Evolutionary conservation across 2,888 invertebrate genomes (phyloP).

Genomic region (Ernsta delagoae): DNA sequence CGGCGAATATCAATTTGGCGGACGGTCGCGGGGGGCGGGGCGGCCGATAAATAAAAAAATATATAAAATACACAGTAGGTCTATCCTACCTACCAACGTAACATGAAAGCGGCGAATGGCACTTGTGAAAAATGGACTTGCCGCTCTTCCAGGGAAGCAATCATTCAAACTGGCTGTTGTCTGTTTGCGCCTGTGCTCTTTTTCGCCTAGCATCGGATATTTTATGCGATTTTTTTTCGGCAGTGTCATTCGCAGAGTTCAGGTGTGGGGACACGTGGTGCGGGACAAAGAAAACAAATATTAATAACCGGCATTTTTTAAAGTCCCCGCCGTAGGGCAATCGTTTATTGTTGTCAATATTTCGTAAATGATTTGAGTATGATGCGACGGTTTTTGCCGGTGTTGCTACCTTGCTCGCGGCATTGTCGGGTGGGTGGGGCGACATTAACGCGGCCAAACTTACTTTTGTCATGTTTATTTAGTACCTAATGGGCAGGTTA

Average conservation of each 20-base stretch:
- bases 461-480: constrained; percentile 76
- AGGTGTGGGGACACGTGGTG: constrained; percentile 83
- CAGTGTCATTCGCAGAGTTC: constrained; percentile 81
- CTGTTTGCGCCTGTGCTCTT: constrained; percentile 83
- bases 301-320: constrained; percentile 84
- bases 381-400: constrained; percentile 74
- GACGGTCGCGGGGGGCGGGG: constrained; percentile 57
- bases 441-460: constrained; percentile 63
- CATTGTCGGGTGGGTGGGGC: constrained; percentile 71
- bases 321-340: constrained; percentile 66
- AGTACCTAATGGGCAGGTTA: constrained; percentile 79
- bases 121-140: constrained; percentile 85
- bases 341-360: constrained; percentile 83
- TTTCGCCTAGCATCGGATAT: constrained; percentile 71
- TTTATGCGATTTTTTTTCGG: constrained; percentile 75
- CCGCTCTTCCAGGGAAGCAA: constrained; percentile 84
- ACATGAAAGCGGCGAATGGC: constrained; percentile 83
- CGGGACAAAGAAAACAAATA: constrained; percentile 81
- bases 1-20: constrained; percentile 80
- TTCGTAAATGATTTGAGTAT: constrained; percentile 83
- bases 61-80: constrained; percentile 68
- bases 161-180: constrained; percentile 84
- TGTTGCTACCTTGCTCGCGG: constrained; percentile 58
- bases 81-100: constrained; percentile 53
- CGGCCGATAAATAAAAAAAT: constrained; percentile 76